Conservation (phyloP, 2,797 vertebrate genomes). For the Sebastes taczanowskii region DNA sequence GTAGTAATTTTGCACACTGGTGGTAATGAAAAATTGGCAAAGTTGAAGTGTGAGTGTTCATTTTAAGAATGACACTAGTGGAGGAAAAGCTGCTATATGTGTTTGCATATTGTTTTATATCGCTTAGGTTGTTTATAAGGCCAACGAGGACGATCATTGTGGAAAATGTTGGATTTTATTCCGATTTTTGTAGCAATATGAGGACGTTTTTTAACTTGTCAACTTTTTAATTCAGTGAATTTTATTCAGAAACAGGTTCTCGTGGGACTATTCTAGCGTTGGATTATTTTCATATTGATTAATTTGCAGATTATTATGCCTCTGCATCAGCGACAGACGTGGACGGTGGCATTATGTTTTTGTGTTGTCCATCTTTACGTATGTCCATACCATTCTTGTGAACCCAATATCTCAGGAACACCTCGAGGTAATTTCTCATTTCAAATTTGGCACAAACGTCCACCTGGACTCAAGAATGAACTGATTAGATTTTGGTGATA, state of each 20-base stretch:
- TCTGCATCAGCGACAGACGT: too few species aligned
- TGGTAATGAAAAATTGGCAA: slow-evolving; percentile 66
- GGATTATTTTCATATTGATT: not conserved
- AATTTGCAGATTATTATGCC: not conserved
- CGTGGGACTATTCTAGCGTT: not conserved
- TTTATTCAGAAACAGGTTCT: not conserved
- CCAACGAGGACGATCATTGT: not conserved
- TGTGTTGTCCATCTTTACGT: too few species aligned
- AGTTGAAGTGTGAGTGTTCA: slow-evolving; percentile 36
- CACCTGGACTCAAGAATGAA: too few species aligned
- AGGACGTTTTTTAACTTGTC: not conserved
- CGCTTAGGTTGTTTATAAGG: not conserved
- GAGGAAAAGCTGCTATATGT: not conserved
- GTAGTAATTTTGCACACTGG: slow-evolving; percentile 48
- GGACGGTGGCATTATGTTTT: too few species aligned
- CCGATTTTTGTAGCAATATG: not conserved
- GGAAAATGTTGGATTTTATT: not conserved
- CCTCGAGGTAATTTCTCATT: too few species aligned
- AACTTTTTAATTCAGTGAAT: not conserved
- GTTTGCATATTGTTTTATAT: slow-evolving; percentile 1
- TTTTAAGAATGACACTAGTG: slow-evolving; percentile 1
- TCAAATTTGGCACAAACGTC: too few species aligned
- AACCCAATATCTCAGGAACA: too few species aligned
- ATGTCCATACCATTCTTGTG: too few species aligned
- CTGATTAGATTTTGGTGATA: too few species aligned